A percentile compares a stretch with the other conserved stretches of the same genome.
These are phyloP conservation scores for Parazoanthus atlanticus DNA, from an alignment of 92 coral and sea anemone genomes.

Conservation along the genomic window DNA sequence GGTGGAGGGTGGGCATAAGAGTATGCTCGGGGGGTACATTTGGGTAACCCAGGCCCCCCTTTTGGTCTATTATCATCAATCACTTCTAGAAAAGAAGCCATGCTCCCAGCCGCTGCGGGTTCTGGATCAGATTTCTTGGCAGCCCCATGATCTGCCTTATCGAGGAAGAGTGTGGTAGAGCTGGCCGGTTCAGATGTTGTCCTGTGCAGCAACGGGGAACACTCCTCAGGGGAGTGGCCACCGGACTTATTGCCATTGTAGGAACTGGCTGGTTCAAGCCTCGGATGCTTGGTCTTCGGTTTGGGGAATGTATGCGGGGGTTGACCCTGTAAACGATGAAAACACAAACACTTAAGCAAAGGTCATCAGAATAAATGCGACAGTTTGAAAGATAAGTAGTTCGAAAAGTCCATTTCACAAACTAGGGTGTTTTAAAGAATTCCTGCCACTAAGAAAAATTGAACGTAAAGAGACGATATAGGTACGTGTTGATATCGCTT, in stretches of 20 bases:
- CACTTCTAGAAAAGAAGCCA: constrained; percentile 45
- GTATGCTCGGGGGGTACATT: constrained; percentile 78
- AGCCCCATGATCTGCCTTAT: constrained; percentile 43
- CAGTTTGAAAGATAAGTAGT: not conserved
- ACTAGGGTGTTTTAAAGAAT: too few relatives aligned
- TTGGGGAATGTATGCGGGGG: constrained; percentile 36
- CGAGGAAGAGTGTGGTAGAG: constrained; percentile 66
- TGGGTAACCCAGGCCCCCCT: constrained; percentile 66
- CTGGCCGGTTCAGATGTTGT: constrained; percentile 32
- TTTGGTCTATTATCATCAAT: constrained; percentile 58
- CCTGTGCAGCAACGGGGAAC: constrained; percentile 48
- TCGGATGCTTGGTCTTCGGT: constrained; percentile 54
- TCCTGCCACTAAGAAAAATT: not conserved
- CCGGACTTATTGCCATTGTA: constrained; percentile 65
- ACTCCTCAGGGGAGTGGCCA: constrained; percentile 57
- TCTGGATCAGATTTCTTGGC: constrained; percentile 60
- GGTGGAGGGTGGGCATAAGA: constrained; percentile 99
- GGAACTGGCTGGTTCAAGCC: constrained; percentile 72
- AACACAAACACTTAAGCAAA: not conserved
- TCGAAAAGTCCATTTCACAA: too few relatives aligned
- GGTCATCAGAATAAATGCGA: not conserved
- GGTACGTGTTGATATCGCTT: not conserved
- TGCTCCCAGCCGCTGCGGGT: constrained; percentile 47
- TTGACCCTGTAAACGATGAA: not conserved
- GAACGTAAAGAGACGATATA: not conserved